These are phyloP conservation scores for Lepidonotus clava DNA, from an alignment of 2,888 invertebrate species.

Conservation along the genomic window DNA sequence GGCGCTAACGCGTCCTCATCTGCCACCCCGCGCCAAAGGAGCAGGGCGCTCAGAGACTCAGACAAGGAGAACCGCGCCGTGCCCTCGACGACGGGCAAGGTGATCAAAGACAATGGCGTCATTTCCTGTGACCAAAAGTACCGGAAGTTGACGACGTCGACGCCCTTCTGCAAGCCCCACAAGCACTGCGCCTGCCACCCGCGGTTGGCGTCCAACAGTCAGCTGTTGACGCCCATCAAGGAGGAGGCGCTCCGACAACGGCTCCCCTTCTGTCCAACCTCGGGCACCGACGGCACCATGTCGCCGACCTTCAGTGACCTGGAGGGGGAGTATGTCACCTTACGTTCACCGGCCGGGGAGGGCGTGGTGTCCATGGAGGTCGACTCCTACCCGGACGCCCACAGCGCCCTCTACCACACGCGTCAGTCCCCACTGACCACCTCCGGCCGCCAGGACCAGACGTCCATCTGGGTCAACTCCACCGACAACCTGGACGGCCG, in stretches of 20 bases:
- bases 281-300: background rate
- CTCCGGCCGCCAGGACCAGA: slow-evolving; percentile 29
- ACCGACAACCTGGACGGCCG: slow-evolving; percentile 29
- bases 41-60: background rate
- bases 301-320: slow-evolving; percentile 36
- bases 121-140: slow-evolving; percentile 8
- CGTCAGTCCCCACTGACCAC: background rate
- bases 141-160: slow-evolving; percentile 37
- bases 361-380: slow-evolving; percentile 27
- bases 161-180: slow-evolving; percentile 54
- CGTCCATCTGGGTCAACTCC: slow-evolving; percentile 56
- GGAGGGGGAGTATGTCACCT: slow-evolving; percentile 57
- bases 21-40: background rate
- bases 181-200: slow-evolving; percentile 15
- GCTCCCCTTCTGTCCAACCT: background rate
- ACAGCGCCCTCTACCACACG: background rate
- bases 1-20: background rate
- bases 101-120: background rate
- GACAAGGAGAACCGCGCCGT: slow-evolving; percentile 57
- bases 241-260: slow-evolving; percentile 50
- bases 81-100: background rate
- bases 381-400: background rate
- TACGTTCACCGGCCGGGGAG: slow-evolving; percentile 46
- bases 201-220: background rate
- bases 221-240: slow-evolving; percentile 58